Evolutionary conservation across 2,888 invertebrate species (phyloP), one percentile per base, ranked within the genome.

Genomic region (Allophyes oxyacanthae): DNA sequence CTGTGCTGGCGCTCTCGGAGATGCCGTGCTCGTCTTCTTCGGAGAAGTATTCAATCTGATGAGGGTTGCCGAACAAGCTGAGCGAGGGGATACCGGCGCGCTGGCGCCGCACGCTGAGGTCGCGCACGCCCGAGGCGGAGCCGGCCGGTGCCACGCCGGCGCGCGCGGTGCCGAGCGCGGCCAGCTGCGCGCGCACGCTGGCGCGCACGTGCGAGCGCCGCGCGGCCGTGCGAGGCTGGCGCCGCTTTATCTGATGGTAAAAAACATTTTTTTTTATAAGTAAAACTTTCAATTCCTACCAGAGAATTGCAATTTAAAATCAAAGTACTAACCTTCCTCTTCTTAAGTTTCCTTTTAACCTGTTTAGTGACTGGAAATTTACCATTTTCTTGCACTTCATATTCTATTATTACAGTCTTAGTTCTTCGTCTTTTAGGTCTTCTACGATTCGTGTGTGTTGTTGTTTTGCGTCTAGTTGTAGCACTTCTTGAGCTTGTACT

Each of bases 1-100:
- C 89, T 34, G 90, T 82, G 61, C 89, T 82, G 51, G 85, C 87
- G 38, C 82, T 76, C 54, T 83, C 86, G 1, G 84, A 81, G 30
- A 58, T 75, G 45, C 73, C 84, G 40, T 51, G 65, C 44, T 92
- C 75, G 43, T 74, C 92, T 25, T 95, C 95, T 44, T 95, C 95
- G 0, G 94, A 91, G 85, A 96, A 96, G 84, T 96, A 97, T 67
- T 97, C 96, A 48, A 98, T 90, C 64, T 96, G 95, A 78, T 97
- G 94, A 43, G 94, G 90, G 67, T 92, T 89, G 8, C 97, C 97
- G 80, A 97, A 96, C 30, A 98, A 86, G 61, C 84, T 85, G 41
- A 92, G 86, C 32, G 87, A 43, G 6, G 87, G 84, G 38, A 85
- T 69, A 54, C 83, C 86, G 50, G 85, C 86, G 37, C 80, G 74